Conservation (phyloP, 1,140 invertebrate species). For the Caenorhabditis tropicalis region DNA sequence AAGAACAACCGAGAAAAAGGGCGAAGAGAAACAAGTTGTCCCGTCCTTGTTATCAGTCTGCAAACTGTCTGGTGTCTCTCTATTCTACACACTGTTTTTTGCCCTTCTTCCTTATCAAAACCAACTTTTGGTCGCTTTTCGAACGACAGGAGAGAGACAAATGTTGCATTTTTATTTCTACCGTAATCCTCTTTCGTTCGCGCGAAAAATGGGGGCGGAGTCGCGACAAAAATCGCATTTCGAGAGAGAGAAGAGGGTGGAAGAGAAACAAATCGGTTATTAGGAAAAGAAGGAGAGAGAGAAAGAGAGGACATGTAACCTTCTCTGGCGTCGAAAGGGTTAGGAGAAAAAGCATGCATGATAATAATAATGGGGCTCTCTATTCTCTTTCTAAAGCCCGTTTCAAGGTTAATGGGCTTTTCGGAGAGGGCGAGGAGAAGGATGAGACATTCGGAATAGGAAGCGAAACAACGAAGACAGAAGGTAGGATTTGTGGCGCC, state of each 20-base stretch:
- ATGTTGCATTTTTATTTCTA: not conserved
- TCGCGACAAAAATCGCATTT: not conserved
- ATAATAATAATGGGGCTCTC: constrained; percentile 17
- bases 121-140: not conserved
- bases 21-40: not conserved
- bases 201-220: not conserved
- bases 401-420: constrained; percentile 17
- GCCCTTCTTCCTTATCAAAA: not conserved
- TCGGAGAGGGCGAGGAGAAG: constrained; percentile 1
- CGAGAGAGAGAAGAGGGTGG: not conserved
- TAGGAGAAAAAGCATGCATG: not conserved
- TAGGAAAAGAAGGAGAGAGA: not conserved
- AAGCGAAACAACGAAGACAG: not conserved
- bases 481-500: constrained; percentile 53
- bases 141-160: not conserved
- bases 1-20: too few species aligned
- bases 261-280: not conserved
- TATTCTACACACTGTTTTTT: not conserved
- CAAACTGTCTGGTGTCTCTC: not conserved
- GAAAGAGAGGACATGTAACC: not conserved
- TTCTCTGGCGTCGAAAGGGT: not conserved
- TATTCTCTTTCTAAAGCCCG: not conserved
- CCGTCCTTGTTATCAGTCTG: constrained; percentile 13
- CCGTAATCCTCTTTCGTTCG: not conserved
- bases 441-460: constrained; percentile 77